Percentiles rank a stretch among this genome's conserved stretches.
Evolutionary conservation across 2,797 vertebrate species (phyloP).

Genomic region (Dendrocincla fuliginosa): DNA sequence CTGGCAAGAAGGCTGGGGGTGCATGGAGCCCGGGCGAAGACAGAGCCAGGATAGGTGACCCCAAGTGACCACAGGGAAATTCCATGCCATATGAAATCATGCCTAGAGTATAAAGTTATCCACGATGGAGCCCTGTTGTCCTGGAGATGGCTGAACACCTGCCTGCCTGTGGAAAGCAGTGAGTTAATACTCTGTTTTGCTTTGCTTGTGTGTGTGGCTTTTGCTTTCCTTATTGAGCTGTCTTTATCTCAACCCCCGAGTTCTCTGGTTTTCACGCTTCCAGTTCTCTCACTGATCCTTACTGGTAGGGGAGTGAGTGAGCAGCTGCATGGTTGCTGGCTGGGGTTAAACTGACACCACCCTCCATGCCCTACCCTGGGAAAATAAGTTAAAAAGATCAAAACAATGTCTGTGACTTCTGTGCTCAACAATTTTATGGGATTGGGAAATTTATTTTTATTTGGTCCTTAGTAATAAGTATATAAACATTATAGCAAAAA

Average conservation of each 20-base stretch:
- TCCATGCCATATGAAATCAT: neutral
- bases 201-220: neutral
- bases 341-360: neutral
- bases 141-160: neutral
- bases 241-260: neutral
- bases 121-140: neutral
- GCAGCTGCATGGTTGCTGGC: neutral
- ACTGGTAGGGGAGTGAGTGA: fast-evolving
- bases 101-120: neutral
- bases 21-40: neutral
- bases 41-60: neutral
- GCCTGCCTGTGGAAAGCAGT: neutral
- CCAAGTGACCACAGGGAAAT: neutral
- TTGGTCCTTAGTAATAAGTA: neutral
- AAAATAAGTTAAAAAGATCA: neutral
- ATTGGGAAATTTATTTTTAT: neutral
- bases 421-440: neutral
- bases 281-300: neutral
- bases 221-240: neutral
- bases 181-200: neutral
- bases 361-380: fast-evolving
- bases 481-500: neutral
- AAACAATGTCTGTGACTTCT: neutral
- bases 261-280: neutral
- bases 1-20: neutral